These are phyloP conservation scores for Akabosia matsudoensis DNA, from an alignment of 1,140 invertebrate genomes.

Conservation along the genomic window DNA sequence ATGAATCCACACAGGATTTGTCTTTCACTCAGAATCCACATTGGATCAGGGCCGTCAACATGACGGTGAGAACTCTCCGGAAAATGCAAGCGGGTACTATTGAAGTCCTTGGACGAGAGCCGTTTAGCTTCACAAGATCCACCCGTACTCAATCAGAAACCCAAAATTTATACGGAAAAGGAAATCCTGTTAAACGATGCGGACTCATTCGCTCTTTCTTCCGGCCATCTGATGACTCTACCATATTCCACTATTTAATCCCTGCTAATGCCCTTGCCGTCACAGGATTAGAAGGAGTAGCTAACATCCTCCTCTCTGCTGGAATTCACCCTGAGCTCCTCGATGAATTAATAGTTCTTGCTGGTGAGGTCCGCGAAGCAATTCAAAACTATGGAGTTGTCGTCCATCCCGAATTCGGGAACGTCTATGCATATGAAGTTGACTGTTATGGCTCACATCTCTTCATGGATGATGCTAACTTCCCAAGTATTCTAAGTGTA, in stretches of 20 bases:
- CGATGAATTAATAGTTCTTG: conserved; percentile 22
- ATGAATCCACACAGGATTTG: conserved; percentile 35
- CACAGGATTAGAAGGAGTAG: conserved; percentile 40
- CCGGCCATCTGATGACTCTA: conserved; percentile 43
- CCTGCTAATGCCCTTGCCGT: conserved; percentile 43
- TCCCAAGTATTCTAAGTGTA: conserved; percentile 29
- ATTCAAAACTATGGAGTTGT: conserved; percentile 37
- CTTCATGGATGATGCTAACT: conserved; percentile 45
- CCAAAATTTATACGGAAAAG: conserved; percentile 40
- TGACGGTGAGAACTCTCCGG: conserved; percentile 27
- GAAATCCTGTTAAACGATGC: conserved; percentile 42
- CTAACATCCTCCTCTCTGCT: conserved; percentile 27
- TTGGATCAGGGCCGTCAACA: conserved; percentile 26
- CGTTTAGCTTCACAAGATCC: conserved; percentile 38
- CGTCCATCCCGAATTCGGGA: conserved; percentile 41
- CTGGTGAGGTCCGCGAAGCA: conserved; percentile 30
- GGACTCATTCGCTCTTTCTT: conserved; percentile 43
- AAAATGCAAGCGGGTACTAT: conserved; percentile 39
- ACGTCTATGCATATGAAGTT: conserved; percentile 43
- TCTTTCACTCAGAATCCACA: conserved; percentile 33
- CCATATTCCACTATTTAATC: conserved; percentile 41
- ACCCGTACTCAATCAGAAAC: conserved; percentile 43
- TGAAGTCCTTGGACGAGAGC: conserved; percentile 29
- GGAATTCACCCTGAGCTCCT: conserved; percentile 5
- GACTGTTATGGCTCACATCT: conserved; percentile 43